Conservation (phyloP, 2,888 invertebrate species). For the Tetanocera ferruginea region DNA sequence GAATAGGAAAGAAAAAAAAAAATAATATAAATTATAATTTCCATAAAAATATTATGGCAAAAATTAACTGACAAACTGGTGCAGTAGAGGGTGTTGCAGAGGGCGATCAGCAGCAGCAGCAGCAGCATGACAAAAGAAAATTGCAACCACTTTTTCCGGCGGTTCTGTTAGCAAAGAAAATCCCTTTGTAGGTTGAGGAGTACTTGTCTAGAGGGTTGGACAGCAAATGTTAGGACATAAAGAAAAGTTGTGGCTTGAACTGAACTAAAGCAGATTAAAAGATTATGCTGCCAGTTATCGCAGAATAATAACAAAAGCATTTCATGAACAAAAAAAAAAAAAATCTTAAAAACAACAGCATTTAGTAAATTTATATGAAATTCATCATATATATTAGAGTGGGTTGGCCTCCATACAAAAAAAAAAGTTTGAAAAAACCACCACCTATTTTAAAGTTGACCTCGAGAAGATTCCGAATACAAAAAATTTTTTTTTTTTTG, state of each 20-base stretch:
- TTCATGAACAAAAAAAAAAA: neutral
- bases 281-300: slow-evolving; percentile 40
- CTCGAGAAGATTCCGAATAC: too few species aligned
- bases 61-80: neutral
- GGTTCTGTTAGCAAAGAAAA: neutral
- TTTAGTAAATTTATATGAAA: neutral
- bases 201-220: slow-evolving; percentile 24
- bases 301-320: slow-evolving; percentile 31
- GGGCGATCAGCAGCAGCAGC: slow-evolving; percentile 36
- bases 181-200: slow-evolving; percentile 21
- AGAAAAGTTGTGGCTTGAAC: neutral
- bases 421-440: too few species aligned
- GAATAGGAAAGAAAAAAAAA: neutral
- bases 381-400: neutral
- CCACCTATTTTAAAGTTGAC: too few species aligned
- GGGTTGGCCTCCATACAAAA: too few species aligned
- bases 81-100: neutral
- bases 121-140: slow-evolving; percentile 26
- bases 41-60: slow-evolving; percentile 30
- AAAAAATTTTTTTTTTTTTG: too few species aligned
- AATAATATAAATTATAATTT: slow-evolving; percentile 29
- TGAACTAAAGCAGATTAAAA: slow-evolving; percentile 31
- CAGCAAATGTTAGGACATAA: neutral
- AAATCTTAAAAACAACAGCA: neutral
- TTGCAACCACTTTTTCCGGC: slow-evolving; percentile 29